Base-by-base conservation (phyloP, 1,140 invertebrate genomes). In the Globodera rostochiensis region DNA sequence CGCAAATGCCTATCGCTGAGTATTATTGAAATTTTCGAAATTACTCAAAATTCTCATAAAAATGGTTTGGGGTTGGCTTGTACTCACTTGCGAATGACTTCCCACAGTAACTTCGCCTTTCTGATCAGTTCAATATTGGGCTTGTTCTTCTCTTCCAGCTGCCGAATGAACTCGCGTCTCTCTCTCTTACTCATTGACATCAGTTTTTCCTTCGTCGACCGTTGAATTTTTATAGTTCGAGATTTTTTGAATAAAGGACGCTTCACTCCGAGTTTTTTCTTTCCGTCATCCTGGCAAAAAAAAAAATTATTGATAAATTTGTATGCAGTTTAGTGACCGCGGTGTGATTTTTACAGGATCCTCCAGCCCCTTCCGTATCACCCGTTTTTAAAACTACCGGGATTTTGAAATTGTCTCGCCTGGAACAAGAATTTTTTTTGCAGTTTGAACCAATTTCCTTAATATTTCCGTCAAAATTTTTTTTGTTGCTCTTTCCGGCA, bases 191-290 rank as follows among this genome's bases (percentile, higher is more conserved):
- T 66, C 85, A 86, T 83, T 1, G 45, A 46, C 67, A 80, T 53
- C 11, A 86, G 67, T 64, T 80, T 84, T 47, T 87, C 85, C 66
- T 86, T 87, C 8, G 86, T 80, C 3, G 83, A 85, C 45, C 85
- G 83, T n/a, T 77, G 86, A 13, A 85, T 78, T 15, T 47, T 80
- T 19, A 85, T 15, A 60, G 67, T 64, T 5, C 46, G 50, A 13
- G n/a, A 19, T 73, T 73, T 73, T 73, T 73, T 49, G 47, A 15
- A 19, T 13, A 5, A 19, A 19, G 46, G 71, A 11, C 46, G 13
- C 19, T n/a, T 73, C 46, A 53, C n/a, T 15, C 47, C 75, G 60
- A 19, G 46, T n/a, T 77, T 77, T 50, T 77, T 9, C 47, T 47
- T 47, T 80, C 11, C 80, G 9, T 19, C 21, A 5, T 67, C 21